Conservation (phyloP, 2,113 vertebrate species). For the Alces alces region DNA sequence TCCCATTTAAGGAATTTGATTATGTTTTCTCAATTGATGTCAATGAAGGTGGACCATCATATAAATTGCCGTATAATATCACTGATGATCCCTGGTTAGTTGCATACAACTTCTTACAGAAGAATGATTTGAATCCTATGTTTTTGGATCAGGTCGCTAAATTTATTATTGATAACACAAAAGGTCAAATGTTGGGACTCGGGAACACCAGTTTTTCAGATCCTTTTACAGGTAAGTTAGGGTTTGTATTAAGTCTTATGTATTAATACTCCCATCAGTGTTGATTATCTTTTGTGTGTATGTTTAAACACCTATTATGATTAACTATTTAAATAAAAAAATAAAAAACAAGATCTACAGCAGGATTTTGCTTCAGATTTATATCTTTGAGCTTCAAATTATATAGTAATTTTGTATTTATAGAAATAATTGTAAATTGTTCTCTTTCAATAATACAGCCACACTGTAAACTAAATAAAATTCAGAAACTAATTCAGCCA, state of each 20-base stretch:
- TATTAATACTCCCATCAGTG: background rate
- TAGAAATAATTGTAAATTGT: constrained; percentile 7
- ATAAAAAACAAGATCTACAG: background rate
- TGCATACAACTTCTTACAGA: constrained; percentile 96
- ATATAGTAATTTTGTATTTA: background rate
- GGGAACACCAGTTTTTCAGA: constrained; percentile 83
- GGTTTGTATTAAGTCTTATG: background rate
- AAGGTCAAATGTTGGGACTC: constrained; percentile 87
- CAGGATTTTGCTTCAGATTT: background rate
- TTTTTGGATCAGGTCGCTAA: constrained; percentile 99
- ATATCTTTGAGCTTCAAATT: constrained; percentile 1
- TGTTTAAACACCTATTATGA: background rate
- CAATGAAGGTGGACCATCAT: constrained; percentile 93
- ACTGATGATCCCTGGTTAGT: constrained; percentile 95
- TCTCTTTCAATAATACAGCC: background rate
- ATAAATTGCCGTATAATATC: constrained; percentile 95
- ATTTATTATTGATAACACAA: constrained; percentile 98
- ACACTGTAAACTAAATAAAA: constrained; percentile 2
- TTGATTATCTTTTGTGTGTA: background rate
- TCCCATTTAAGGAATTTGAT: constrained; percentile 91
- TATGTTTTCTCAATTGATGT: constrained; percentile 97
- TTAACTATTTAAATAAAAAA: constrained; percentile 44
- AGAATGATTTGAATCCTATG: constrained; percentile 94
- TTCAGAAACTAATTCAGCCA: background rate
- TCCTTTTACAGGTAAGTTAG: constrained; percentile 93